Percentiles rank a stretch among this genome's conserved stretches.
Evolutionary conservation across 1,140 invertebrate genomes (phyloP).

Genomic region (Oncopeltus fasciatus): DNA sequence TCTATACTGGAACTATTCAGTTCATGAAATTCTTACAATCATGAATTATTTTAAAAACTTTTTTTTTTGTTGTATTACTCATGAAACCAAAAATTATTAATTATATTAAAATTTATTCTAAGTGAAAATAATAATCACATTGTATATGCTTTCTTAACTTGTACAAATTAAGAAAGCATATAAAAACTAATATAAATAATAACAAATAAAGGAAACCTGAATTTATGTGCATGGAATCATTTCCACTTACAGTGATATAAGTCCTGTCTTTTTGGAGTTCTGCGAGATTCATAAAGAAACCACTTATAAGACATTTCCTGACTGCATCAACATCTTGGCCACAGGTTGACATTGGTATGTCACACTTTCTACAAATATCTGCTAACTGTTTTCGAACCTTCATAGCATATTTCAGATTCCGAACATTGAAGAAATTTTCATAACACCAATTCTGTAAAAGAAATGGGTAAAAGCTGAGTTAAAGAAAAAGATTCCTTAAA

Average conservation of each 20-base stretch:
- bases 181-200: not conserved
- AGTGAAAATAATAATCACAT: no score
- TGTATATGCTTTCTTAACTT: not conserved
- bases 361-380: slow-evolving; percentile 54
- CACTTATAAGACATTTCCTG: slow-evolving; percentile 62
- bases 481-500: no score
- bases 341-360: slow-evolving; percentile 55
- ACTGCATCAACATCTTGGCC: slow-evolving; percentile 55
- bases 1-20: no score
- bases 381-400: slow-evolving; percentile 72
- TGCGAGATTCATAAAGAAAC: slow-evolving; percentile 81
- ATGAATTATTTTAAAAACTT: no score
- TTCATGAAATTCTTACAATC: no score
- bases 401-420: slow-evolving; percentile 68
- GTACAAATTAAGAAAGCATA: no score
- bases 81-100: no score
- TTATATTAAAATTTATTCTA: no score
- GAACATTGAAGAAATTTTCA: slow-evolving; percentile 74
- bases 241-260: slow-evolving; percentile 51
- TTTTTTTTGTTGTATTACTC: no score
- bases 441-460: slow-evolving; percentile 75
- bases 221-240: not conserved
- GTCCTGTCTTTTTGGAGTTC: slow-evolving; percentile 60
- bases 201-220: not conserved
- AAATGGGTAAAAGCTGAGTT: no score